Evolutionary conservation across 2,797 vertebrate genomes (phyloP).

Genomic region (Sebastolobus altivelis): DNA sequence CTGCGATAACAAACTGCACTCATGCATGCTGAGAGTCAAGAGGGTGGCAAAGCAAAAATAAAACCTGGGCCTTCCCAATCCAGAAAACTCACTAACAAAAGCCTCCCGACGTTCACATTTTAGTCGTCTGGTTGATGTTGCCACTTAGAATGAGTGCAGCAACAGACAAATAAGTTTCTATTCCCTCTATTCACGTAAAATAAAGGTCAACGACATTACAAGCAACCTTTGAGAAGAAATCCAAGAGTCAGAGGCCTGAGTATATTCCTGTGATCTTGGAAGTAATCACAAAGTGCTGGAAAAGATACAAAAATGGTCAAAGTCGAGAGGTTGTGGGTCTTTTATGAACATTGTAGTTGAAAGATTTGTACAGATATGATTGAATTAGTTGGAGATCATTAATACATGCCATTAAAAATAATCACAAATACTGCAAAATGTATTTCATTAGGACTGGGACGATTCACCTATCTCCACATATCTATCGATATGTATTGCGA

Average conservation of each 20-base stretch:
- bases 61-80: conserved; percentile 33
- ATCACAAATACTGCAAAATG: conserved; percentile 37
- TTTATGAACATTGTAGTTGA: not conserved
- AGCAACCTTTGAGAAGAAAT: conserved; percentile 21
- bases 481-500: too few relatives aligned
- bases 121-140: conserved; percentile 20
- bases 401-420: conserved; percentile 55
- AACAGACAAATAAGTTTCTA: conserved; percentile 33
- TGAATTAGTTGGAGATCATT: conserved; percentile 17
- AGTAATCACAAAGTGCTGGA: conserved; percentile 14
- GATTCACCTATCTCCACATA: too few relatives aligned
- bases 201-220: conserved; percentile 42
- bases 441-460: not conserved
- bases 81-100: conserved; percentile 28
- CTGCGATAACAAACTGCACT: conserved; percentile 53
- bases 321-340: not conserved
- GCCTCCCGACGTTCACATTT: conserved; percentile 22
- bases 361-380: conserved; percentile 26
- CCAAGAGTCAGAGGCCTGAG: conserved; percentile 25
- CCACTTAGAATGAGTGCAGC: conserved; percentile 41
- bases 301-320: not conserved
- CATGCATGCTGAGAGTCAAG: conserved; percentile 25
- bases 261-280: conserved; percentile 35
- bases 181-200: conserved; percentile 48
- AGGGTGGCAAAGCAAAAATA: conserved; percentile 34